Conservation (phyloP, 2,113 vertebrate genomes). For the Phasianus colchicus region DNA sequence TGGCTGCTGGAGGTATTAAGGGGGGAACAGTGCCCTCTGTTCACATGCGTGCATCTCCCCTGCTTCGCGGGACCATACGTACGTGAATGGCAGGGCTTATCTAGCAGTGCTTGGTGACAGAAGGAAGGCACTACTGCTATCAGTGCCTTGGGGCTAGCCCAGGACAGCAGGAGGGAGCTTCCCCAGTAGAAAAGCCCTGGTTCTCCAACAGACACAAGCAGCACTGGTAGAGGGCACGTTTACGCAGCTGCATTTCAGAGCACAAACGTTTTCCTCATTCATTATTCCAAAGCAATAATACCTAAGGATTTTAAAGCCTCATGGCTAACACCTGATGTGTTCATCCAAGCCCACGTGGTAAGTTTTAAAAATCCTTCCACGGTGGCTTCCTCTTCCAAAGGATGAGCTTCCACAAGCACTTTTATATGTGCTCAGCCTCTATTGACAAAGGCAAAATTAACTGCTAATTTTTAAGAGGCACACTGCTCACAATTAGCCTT, state of each 20-base stretch:
- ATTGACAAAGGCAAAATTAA: slow-evolving; percentile 36
- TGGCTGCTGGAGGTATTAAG: neutral
- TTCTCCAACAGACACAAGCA: neutral
- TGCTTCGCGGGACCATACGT: rapidly evolving
- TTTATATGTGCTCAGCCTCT: neutral
- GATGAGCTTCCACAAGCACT: slow-evolving; percentile 22
- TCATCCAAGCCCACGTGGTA: neutral
- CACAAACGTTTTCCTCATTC: neutral
- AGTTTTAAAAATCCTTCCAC: neutral
- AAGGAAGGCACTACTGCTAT: neutral
- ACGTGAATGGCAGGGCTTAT: rapidly evolving
- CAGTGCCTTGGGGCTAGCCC: neutral
- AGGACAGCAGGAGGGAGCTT: neutral
- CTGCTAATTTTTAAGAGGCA: slow-evolving; percentile 46
- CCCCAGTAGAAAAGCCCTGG: rapidly evolving
- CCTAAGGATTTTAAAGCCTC: neutral
- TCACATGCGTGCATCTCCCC: neutral
- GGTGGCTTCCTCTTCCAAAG: neutral
- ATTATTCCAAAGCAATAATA: neutral
- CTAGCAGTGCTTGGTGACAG: neutral
- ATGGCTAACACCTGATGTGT: neutral
- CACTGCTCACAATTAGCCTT: slow-evolving; percentile 56
- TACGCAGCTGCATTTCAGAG: neutral
- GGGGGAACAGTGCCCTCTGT: rapidly evolving
- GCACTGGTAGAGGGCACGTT: neutral